Conservation (phyloP, 2,888 invertebrate species). For the Eupithecia subumbrata region DNA sequence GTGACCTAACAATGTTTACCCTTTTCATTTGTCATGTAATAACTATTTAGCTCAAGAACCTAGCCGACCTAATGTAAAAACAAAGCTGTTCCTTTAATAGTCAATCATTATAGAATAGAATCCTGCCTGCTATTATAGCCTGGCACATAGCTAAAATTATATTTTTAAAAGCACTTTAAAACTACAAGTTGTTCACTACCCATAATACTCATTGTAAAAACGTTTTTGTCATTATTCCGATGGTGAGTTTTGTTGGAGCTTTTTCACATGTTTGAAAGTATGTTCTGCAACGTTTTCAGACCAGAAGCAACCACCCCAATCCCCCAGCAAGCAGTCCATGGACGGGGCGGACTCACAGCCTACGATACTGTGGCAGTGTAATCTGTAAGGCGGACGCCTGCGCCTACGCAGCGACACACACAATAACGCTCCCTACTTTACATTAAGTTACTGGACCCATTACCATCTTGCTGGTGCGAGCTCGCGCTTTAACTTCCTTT, state of each 20-base stretch:
- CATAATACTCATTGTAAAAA: not conserved
- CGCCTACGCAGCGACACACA: constrained; percentile 51
- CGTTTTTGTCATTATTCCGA: not conserved
- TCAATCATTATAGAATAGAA: constrained; percentile 44
- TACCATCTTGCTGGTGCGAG: constrained; percentile 65
- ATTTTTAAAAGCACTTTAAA: constrained; percentile 8
- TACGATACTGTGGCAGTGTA: constrained; percentile 99
- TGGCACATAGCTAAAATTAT: constrained; percentile 35
- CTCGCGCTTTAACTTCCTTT: constrained; percentile 48
- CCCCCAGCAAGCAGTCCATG: constrained; percentile 89
- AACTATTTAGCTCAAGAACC: constrained; percentile 35
- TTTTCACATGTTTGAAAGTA: constrained; percentile 10
- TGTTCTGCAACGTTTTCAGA: constrained; percentile 82
- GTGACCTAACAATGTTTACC: constrained; percentile 53
- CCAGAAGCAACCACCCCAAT: constrained; percentile 93
- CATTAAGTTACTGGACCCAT: constrained; percentile 57
- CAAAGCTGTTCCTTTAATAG: constrained; percentile 36
- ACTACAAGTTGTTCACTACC: not conserved
- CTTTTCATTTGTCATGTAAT: constrained; percentile 35
- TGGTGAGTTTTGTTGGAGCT: constrained; percentile 1
- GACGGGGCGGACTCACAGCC: constrained; percentile 96
- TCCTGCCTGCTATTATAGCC: constrained; percentile 42
- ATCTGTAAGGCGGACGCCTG: constrained; percentile 87
- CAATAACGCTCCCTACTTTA: constrained; percentile 45
- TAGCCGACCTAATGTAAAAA: constrained; percentile 30